Base-by-base conservation (phyloP, 2,113 vertebrate species). In the Eulemur rufifrons region DNA sequence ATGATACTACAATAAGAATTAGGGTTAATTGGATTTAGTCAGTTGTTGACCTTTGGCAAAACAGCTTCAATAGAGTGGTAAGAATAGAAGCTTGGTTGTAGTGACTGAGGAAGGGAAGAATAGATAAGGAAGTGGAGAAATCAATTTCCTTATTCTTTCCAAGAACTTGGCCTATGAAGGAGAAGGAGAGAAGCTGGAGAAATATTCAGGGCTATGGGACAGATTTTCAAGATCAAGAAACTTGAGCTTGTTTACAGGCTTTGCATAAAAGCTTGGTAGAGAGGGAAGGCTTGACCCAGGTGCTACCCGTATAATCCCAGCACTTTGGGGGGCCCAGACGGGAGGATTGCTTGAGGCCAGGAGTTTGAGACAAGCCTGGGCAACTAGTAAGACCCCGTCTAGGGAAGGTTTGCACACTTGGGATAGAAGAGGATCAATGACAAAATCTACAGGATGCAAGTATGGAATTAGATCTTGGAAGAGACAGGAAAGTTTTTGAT, bases 131-230 rank as follows among this genome's bases (percentile, higher is more conserved):
- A 95, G 54, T 84, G n/a, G 66, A 93, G 29, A 83, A 83, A 90
- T 84, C 39, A 74, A 86, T 29, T 68, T 68, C 61, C 63, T 90
- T 96, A 64, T 52, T 95, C 27, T 88, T 94, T 77, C 45, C 6
- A 78, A 93, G 66, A 97, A 86, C 18, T 27, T 88, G 68, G 59
- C 25, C 71, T 94, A 5, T 84, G 71, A 93, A 91, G 61, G 74
- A 88, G 45, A 84, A 86, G 86, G 47, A 59, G 54, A 56, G 4
- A 92, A 37, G 15, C 29, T 71, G n/a, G 45, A 96, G 66, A 88
- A 93, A 89, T 71, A 78, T 56, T n/a, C 14, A 64, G 50, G 29
- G 37, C 29, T n/a, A 73, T 27, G 15, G 50, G 21, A 52, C 27
- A 64, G 66, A 78, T 52, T 81, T 96, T 66, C 50, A 63, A 71